Evolutionary conservation across 30 jellyfish, hydroid and myxozoan genomes (phyloP), one percentile per base, ranked within the genome.

Genomic region (Catostylus mosaicus): DNA sequence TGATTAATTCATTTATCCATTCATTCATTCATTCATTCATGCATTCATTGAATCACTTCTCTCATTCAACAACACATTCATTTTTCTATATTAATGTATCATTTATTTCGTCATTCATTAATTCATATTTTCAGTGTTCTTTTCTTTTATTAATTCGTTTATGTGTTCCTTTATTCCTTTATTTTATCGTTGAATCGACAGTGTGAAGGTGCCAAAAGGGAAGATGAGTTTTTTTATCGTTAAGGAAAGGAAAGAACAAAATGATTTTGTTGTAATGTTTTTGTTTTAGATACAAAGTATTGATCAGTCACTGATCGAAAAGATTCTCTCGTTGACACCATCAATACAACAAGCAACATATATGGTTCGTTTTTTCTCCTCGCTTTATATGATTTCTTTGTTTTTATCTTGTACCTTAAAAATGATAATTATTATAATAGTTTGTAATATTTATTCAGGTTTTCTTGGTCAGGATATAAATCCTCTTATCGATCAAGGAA

Each of bases 321-420:
- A 67, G 51, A 73, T 92, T n/a, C 88, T 92, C 23, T 30, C 88
- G 0, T 85, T 77, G 34, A 92, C 98, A 27, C 92, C 95, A 0
- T 63, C 76, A 14, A 74, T 92, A 9, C 98, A 92, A 33, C 96
- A 85, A 48, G 98, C 98, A n/a, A 77, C 91, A 52, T 92, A 92
- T 43, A 92, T 71, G 91, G 98, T 92, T 71, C 23, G 89, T 20
- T 16, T 29, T 18, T 50, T n/a, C n/a, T n/a, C n/a, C n/a, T n/a
- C n/a, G n/a, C n/a, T n/a, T n/a, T n/a, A n/a, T n/a, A n/a, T n/a
- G n/a, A n/a, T n/a, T n/a, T n/a, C n/a, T n/a, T n/a, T n/a, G n/a
- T n/a, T n/a, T n/a, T n/a, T n/a, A n/a, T n/a, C n/a, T n/a, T n/a
- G n/a, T n/a, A n/a, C n/a, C n/a, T n/a, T n/a, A n/a, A n/a, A n/a